These are phyloP conservation scores for Spodoptera picta DNA, from an alignment of 2,888 invertebrate genomes.

Conservation along the genomic window DNA sequence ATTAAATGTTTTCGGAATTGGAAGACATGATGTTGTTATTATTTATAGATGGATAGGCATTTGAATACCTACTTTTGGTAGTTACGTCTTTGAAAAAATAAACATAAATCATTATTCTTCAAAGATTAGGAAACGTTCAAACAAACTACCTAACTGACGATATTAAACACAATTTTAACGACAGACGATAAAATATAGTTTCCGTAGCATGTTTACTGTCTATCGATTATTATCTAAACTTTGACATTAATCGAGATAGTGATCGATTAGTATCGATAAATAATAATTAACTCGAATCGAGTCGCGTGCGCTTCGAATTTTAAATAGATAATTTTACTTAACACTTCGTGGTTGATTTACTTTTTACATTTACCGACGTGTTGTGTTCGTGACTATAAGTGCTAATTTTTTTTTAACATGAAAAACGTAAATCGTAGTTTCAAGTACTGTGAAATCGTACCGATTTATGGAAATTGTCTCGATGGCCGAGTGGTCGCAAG, in stretches of 20 bases:
- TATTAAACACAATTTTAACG: constrained; percentile 25
- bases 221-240: constrained; percentile 12
- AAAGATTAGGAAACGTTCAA: constrained; percentile 27
- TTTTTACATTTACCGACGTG: constrained; percentile 34
- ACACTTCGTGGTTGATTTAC: constrained; percentile 16
- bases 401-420: constrained; percentile 6
- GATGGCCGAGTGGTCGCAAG: too few species aligned
- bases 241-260: constrained; percentile 11
- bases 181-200: constrained; percentile 19
- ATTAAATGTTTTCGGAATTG: too few species aligned
- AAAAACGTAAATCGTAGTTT: constrained; percentile 7
- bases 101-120: constrained; percentile 17
- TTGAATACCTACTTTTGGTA: too few species aligned
- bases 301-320: constrained; percentile 27
- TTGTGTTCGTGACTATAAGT: constrained; percentile 14
- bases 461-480: too few species aligned
- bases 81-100: not conserved
- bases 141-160: constrained; percentile 6
- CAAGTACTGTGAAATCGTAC: constrained; percentile 10
- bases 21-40: too few species aligned
- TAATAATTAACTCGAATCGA: constrained; percentile 1
- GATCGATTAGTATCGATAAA: constrained; percentile 10
- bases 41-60: too few species aligned
- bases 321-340: constrained; percentile 13
- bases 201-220: constrained; percentile 15